Conservation (phyloP, 92 coral and sea anemone genomes). For the Phenganax subtilis region DNA sequence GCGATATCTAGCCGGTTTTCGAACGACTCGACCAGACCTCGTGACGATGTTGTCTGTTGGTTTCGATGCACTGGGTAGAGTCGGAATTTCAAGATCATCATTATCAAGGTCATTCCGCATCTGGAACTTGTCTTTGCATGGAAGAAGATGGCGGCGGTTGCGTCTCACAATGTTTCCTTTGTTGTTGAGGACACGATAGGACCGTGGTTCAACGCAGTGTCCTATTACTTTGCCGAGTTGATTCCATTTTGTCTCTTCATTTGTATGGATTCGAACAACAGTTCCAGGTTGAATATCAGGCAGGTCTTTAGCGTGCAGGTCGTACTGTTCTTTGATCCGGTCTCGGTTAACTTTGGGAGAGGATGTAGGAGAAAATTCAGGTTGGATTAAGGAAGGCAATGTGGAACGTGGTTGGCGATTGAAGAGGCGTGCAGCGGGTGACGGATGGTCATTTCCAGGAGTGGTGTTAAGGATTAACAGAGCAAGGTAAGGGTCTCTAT, state of each 20-base stretch:
- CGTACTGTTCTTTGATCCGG: too few relatives aligned
- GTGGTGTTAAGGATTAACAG: too few relatives aligned
- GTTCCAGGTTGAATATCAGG: conserved; percentile 11
- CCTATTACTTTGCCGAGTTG: background rate
- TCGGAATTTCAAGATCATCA: background rate
- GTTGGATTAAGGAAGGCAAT: too few relatives aligned
- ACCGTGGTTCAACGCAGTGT: background rate
- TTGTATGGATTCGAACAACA: background rate
- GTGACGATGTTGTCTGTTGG: background rate
- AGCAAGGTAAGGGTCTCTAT: too few relatives aligned
- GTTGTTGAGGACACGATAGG: background rate
- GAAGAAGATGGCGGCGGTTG: background rate
- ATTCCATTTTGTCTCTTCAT: background rate
- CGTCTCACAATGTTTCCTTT: conserved; percentile 5
- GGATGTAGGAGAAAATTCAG: too few relatives aligned
- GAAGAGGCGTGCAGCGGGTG: too few relatives aligned
- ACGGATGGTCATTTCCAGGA: too few relatives aligned
- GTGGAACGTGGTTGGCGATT: too few relatives aligned
- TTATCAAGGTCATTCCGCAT: background rate
- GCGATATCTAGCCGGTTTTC: background rate
- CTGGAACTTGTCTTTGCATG: conserved; percentile 9
- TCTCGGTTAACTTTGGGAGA: too few relatives aligned
- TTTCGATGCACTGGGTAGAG: background rate
- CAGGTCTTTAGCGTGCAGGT: background rate
- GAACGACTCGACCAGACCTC: conserved; percentile 8